Evolutionary conservation across 2,888 invertebrate genomes (phyloP), one percentile per base, ranked within the genome.

Genomic region (Luperina testacea): DNA sequence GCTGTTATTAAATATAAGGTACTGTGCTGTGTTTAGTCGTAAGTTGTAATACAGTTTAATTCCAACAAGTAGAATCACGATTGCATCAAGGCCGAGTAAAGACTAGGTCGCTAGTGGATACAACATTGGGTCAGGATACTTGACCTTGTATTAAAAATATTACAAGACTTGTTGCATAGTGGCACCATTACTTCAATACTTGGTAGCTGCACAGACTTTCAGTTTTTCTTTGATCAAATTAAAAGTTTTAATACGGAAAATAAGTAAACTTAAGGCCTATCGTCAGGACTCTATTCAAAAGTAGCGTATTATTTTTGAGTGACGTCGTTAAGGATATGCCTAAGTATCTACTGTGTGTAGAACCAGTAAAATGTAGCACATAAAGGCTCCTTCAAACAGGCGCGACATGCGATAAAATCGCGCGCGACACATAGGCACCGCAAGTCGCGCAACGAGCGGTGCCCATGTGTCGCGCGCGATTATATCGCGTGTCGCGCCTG

Each of bases 121-220:
- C 67, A 81, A 69, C 82, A 84, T 84, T 86, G 80, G 79, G 80
- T 77, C 84, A 85, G 89, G 88, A 83, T 78, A 87, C 75, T 80
- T 86, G 89, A 88, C 88, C 86, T 89, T 89, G 88, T 53, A 75
- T 73, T 86, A 80, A 88, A 81, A 82, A 77, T 82, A 80, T 88
- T 75, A 75, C 73, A 72, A 79, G 77, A 77, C 67, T 87, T 78
- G 86, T 80, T 88, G 67, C 71, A 78, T 74, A 51, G 57, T 27
- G 53, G 42, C 24, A 64, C 64, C 63, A 68, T 67, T 83, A 69
- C 67, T 71, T 63, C 45, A 61, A 53, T 68, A 64, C 20, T 85
- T 24, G 8, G n/a, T 84, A 20, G 32, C 24, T 65, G 38, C 27
- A 15, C 15, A 7, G 38, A 71, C 78, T 83, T 78, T 57, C 61